Conservation (phyloP, 1,140 invertebrate genomes). For the Lethrus apterus region DNA sequence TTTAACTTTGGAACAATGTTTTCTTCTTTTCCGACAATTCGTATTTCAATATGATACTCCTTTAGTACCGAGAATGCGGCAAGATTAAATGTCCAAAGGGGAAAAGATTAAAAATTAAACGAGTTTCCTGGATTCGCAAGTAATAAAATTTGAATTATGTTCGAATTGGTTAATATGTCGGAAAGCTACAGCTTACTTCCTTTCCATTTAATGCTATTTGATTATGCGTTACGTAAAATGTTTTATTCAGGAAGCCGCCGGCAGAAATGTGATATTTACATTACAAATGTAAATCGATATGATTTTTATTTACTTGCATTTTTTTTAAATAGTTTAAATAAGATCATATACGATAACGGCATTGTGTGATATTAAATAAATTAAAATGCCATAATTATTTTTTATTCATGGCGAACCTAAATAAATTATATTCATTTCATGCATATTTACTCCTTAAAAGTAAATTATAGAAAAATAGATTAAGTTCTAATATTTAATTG, state of each 20-base stretch:
- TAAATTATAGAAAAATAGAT: too few species aligned
- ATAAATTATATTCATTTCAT: too few species aligned
- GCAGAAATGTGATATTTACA: too few species aligned
- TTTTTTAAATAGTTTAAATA: too few species aligned
- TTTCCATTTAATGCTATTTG: conserved; percentile 6
- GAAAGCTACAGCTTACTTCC: neutral
- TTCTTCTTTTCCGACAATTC: neutral
- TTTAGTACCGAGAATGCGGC: neutral
- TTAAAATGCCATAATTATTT: too few species aligned
- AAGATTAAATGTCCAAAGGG: neutral
- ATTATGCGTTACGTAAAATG: neutral
- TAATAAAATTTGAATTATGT: conserved; percentile 1
- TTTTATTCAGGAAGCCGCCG: neutral
- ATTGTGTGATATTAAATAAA: too few species aligned
- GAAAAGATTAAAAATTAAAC: conserved; percentile 6
- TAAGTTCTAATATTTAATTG: too few species aligned
- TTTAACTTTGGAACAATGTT: neutral
- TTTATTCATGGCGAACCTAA: too few species aligned
- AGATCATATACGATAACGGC: too few species aligned
- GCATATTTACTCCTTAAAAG: too few species aligned
- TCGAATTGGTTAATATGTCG: conserved; percentile 6
- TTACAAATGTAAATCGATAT: too few species aligned
- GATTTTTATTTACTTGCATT: too few species aligned
- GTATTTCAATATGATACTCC: neutral
- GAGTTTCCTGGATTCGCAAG: conserved; percentile 1